These are phyloP conservation scores for Carabus problematicus DNA, from an alignment of 2,888 invertebrate species.

Conservation along the genomic window DNA sequence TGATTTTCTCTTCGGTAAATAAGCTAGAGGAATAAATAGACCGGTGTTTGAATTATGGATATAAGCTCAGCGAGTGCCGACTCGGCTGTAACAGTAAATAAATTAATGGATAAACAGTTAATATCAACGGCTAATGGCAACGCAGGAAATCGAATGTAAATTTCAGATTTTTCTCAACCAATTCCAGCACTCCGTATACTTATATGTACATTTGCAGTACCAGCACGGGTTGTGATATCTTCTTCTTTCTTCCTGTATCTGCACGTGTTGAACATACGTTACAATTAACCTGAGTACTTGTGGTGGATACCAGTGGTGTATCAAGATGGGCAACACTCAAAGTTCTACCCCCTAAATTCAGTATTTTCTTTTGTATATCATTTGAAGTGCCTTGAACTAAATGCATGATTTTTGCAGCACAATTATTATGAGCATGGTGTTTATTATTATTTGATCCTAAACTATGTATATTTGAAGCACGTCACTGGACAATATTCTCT, in stretches of 20 bases:
- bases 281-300: slow-evolving; percentile 1
- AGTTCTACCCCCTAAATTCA: too few relatives aligned
- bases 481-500: too few relatives aligned
- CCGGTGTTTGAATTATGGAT: background rate
- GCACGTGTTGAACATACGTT: slow-evolving; percentile 22
- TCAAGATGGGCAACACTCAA: too few relatives aligned
- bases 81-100: background rate
- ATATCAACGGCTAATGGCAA: slow-evolving; percentile 25
- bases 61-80: background rate
- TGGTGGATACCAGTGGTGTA: too few relatives aligned
- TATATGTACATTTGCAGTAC: background rate
- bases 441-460: too few relatives aligned
- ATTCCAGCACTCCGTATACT: background rate
- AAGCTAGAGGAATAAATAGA: background rate
- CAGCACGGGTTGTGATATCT: slow-evolving; percentile 24
- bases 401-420: too few relatives aligned
- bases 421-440: too few relatives aligned
- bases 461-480: too few relatives aligned
- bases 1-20: background rate
- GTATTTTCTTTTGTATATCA: too few relatives aligned
- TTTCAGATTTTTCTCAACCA: slow-evolving; percentile 8
- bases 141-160: slow-evolving; percentile 37
- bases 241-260: slow-evolving; percentile 17
- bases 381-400: too few relatives aligned
- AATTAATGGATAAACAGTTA: slow-evolving; percentile 22